These are phyloP conservation scores for Ennomos erosarius DNA, from an alignment of 2,888 invertebrate species.

Conservation along the genomic window DNA sequence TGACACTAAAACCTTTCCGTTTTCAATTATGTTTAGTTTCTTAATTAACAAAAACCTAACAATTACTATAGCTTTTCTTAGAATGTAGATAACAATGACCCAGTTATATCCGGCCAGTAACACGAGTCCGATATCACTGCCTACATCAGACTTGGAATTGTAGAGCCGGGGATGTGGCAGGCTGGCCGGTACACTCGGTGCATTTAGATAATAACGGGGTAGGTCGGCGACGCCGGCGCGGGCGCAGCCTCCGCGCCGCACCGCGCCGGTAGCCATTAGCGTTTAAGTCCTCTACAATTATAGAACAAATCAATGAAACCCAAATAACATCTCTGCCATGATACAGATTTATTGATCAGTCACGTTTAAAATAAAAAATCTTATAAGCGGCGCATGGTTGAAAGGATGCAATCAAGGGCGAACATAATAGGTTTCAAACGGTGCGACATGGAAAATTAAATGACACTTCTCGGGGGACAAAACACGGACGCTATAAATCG, in stretches of 20 bases:
- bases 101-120: conserved; percentile 23
- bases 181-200: conserved; percentile 54
- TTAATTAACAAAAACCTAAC: conserved; percentile 25
- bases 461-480: conserved; percentile 76
- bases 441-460: conserved; percentile 77
- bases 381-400: conserved; percentile 15
- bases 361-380: conserved; percentile 20
- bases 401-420: conserved; percentile 64
- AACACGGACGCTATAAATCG: conserved; percentile 77
- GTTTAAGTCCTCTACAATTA: conserved; percentile 65
- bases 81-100: conserved; percentile 29
- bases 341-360: conserved; percentile 33
- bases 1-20: conserved; percentile 17
- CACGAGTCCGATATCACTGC: conserved; percentile 30
- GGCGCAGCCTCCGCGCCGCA: conserved; percentile 39
- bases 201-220: conserved; percentile 66
- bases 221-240: conserved; percentile 42
- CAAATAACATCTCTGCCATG: conserved; percentile 34
- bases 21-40: conserved; percentile 33
- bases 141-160: conserved; percentile 39
- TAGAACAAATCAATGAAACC: conserved; percentile 48
- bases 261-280: conserved; percentile 70
- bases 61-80: conserved; percentile 31
- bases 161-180: conserved; percentile 47
- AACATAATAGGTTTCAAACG: conserved; percentile 77